A percentile compares a stretch with the other conserved stretches of the same genome.
These are phyloP conservation scores for Pogonophryne albipinna DNA, from an alignment of 2,797 vertebrate species.

Conservation along the genomic window DNA sequence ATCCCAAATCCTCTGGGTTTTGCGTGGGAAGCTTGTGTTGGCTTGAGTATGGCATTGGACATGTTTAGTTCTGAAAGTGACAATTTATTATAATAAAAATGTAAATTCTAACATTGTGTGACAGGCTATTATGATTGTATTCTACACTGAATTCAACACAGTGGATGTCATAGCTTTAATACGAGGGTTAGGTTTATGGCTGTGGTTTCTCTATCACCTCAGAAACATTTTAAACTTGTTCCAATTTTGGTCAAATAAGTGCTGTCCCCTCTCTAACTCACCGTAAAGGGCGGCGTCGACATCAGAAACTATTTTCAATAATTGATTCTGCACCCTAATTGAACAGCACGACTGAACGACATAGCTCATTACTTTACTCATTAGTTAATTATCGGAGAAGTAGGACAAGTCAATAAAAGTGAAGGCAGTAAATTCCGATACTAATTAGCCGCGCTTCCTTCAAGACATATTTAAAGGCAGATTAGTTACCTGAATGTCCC, in stretches of 20 bases:
- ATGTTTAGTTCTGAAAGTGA: constrained; percentile 6
- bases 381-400: constrained; percentile 99
- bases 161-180: not conserved
- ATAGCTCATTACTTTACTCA: constrained; percentile 99
- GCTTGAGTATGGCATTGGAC: constrained; percentile 9
- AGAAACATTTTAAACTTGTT: constrained; percentile 38
- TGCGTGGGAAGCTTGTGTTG: constrained; percentile 8
- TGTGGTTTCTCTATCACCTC: not conserved
- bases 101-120: constrained; percentile 17
- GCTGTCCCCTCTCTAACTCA: constrained; percentile 61
- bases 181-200: no score
- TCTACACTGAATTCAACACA: not conserved
- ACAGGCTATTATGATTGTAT: not conserved
- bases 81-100: constrained; percentile 33
- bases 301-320: constrained; percentile 99
- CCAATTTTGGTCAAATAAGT: constrained; percentile 48
- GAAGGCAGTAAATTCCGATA: constrained; percentile 99
- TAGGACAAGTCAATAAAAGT: constrained; percentile 99
- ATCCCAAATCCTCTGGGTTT: constrained; percentile 62
- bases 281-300: constrained; percentile 76
- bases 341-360: constrained; percentile 99
- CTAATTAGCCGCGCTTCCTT: constrained; percentile 99
- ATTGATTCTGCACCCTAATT: constrained; percentile 99
- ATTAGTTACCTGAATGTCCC: constrained; percentile 99
- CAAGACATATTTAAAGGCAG: constrained; percentile 99